Conservation (phyloP, 1,140 invertebrate species). For the Drosophila nebulosa region DNA sequence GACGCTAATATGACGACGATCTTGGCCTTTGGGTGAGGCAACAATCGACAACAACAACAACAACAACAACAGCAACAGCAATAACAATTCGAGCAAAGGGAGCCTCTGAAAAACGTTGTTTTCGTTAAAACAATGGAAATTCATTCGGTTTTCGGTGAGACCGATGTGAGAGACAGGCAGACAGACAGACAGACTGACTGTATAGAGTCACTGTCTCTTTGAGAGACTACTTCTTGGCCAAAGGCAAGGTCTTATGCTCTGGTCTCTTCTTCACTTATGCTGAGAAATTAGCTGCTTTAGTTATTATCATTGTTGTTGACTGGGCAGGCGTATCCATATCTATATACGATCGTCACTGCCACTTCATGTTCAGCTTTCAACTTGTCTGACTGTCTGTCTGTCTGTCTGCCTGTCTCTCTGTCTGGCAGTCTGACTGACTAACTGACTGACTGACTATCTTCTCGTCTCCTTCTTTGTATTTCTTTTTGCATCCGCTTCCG, state of each 20-base stretch:
- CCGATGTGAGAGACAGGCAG: not conserved
- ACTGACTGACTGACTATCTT: not conserved
- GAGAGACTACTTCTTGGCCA: constrained; percentile 61
- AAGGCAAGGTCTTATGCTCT: constrained; percentile 53
- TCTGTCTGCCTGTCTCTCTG: constrained; percentile 21
- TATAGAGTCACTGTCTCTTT: not conserved
- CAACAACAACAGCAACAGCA: constrained; percentile 29
- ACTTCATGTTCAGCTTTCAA: constrained; percentile 74
- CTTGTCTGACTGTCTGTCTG: constrained; percentile 27
- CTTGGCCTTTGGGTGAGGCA: constrained; percentile 71
- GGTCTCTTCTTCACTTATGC: constrained; percentile 38
- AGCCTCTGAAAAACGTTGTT: constrained; percentile 49
- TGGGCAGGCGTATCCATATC: constrained; percentile 67
- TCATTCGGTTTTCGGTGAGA: constrained; percentile 56
- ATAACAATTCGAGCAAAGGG: constrained; percentile 41
- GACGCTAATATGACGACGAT: constrained; percentile 77
- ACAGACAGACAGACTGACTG: no score
- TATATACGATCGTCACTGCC: constrained; percentile 69
- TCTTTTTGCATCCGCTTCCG: constrained; percentile 71
- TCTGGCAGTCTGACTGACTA: not conserved
- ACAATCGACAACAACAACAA: constrained; percentile 26
- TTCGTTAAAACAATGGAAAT: constrained; percentile 71
- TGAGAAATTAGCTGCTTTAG: constrained; percentile 76
- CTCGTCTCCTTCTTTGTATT: not conserved
- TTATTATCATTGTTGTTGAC: constrained; percentile 65